These are phyloP conservation scores for Nasonia oneida DNA, from an alignment of 2,888 invertebrate species.

Conservation along the genomic window DNA sequence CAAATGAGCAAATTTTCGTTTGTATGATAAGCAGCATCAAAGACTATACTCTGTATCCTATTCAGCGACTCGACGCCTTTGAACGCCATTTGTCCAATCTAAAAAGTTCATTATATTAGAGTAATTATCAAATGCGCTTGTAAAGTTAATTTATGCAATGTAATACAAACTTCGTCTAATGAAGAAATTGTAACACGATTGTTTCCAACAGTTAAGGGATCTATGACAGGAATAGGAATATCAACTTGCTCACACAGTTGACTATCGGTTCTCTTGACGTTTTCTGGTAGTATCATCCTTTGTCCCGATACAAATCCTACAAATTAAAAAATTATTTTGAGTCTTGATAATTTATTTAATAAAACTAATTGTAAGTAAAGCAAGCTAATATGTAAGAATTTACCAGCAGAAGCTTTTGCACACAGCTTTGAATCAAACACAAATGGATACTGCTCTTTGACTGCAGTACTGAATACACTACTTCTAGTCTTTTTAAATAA, in stretches of 20 bases:
- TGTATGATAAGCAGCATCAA: constrained; percentile 95
- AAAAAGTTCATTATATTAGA: constrained; percentile 64
- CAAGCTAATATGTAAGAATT: constrained; percentile 35
- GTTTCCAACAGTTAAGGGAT: constrained; percentile 83
- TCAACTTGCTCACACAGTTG: constrained; percentile 92
- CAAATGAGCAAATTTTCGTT: constrained; percentile 98
- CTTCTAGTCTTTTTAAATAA: constrained; percentile 78
- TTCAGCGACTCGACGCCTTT: constrained; percentile 92
- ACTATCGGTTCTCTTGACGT: constrained; percentile 86
- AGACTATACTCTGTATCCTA: constrained; percentile 97
- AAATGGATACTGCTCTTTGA: constrained; percentile 87
- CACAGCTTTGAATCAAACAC: constrained; percentile 91
- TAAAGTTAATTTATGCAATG: background rate
- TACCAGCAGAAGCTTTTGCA: constrained; percentile 85
- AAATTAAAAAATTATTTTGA: constrained; percentile 67
- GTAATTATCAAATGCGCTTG: constrained; percentile 44
- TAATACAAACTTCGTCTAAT: constrained; percentile 83
- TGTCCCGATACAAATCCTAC: constrained; percentile 88
- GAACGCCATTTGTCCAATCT: constrained; percentile 95
- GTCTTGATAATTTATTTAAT: constrained; percentile 57
- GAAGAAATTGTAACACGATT: constrained; percentile 83
- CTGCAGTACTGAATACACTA: constrained; percentile 69
- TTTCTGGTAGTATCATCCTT: constrained; percentile 90
- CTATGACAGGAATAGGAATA: constrained; percentile 86
- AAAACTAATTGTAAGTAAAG: background rate